Evolutionary conservation across 2,113 vertebrate species (phyloP), one percentile per base, ranked within the genome.

Genomic region (Pelodiscus sinensis): DNA sequence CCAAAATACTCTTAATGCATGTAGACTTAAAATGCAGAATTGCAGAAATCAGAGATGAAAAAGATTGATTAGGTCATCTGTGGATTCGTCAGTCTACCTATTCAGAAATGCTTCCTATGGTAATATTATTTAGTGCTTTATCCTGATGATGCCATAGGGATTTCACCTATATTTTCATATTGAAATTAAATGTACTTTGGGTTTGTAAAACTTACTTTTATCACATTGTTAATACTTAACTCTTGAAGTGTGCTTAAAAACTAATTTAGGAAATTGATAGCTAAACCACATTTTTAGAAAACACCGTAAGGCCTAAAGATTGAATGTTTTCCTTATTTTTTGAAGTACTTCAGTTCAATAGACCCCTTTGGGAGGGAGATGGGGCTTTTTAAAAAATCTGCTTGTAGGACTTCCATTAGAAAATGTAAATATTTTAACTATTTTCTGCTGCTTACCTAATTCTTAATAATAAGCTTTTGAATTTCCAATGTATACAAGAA

Each of bases 21-120:
- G 65, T 92, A 94, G 84, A 84, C 79, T 4, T 2, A 31, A 35
- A 86, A 78, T 85, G 79, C 2, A 51, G 84, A 86, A 55, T 79
- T 0, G 0, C 75, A 58, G 44, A 90, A 58, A 11, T 31, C 51
- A 77, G 68, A 88, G 81, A 89, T 89, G 82, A 55, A 79, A 87
- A 79, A 29, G 3, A 31, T 52, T 79, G 90, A 56, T 60, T 87
- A 65, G 78, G 52, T 92, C 89, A 78, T 88, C 75, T 92, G 84
- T 94, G 88, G 75, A 56, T 31, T 81, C 86, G 84, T 93, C 84
- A 86, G 44, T 12, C 55, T 15, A 62, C 81, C 4, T 82, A 58
- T 73, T 94, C 57, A 86, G 84, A 77, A 89, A 90, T 80, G 55
- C 91, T 91, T 95, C 56, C 58, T 92, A 86, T 82, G 29, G 77